phyloP scores from a whole-genome alignment of 1,140 invertebrate species.

The Acromyrmex echinatior region DNA sequence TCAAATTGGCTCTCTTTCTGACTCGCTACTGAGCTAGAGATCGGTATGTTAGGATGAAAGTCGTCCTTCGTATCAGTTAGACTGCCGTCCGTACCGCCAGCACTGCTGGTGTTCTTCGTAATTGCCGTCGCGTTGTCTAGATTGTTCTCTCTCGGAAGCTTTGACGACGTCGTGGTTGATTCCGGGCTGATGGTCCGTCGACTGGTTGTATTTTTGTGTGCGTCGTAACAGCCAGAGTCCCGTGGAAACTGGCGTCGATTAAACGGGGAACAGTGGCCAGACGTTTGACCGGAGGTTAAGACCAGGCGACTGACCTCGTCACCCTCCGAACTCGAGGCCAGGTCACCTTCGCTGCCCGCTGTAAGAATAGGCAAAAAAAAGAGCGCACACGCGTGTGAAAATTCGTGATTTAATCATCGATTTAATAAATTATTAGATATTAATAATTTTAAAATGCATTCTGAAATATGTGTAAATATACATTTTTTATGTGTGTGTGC shows the following conservation, averaged over 20 bases:
- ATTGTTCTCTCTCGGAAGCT: slow-evolving; percentile 83
- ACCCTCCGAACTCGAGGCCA: slow-evolving; percentile 92
- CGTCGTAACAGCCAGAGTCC: slow-evolving; percentile 93
- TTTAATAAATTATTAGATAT: neutral
- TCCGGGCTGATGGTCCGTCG: slow-evolving; percentile 81
- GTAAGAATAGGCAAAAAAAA: slow-evolving; percentile 23
- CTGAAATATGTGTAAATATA: neutral
- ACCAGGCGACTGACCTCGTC: slow-evolving; percentile 88
- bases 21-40: slow-evolving; percentile 43
- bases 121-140: slow-evolving; percentile 77
- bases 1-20: slow-evolving; percentile 79
- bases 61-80: slow-evolving; percentile 80
- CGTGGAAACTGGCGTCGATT: slow-evolving; percentile 92
- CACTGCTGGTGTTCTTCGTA: slow-evolving; percentile 50
- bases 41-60: slow-evolving; percentile 86
- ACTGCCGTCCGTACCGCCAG: slow-evolving; percentile 64
- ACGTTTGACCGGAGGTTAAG: slow-evolving; percentile 83
- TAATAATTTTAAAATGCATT: neutral
- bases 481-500: neutral
- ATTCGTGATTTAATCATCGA: neutral
- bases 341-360: slow-evolving; percentile 90
- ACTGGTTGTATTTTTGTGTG: slow-evolving; percentile 86
- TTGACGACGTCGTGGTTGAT: slow-evolving; percentile 69
- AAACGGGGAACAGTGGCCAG: slow-evolving; percentile 89
- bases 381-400: neutral